phyloP scores from a whole-genome alignment of 1,140 invertebrate species.

The Drosophila sp. region DNA sequence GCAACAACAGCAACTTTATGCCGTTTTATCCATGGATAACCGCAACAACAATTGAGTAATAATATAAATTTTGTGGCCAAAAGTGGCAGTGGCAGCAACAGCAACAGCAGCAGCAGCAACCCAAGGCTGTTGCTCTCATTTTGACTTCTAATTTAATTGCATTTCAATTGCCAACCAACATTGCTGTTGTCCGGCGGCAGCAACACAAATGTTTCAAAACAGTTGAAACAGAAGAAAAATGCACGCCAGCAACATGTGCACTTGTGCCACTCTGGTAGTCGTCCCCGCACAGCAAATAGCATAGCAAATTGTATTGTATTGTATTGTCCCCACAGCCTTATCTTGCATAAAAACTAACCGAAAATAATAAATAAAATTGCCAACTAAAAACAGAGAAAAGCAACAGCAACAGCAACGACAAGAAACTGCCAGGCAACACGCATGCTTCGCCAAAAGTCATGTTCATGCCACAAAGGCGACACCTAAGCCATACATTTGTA shows the following conservation, averaged over 20 bases:
- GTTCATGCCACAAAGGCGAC: constrained; percentile 78
- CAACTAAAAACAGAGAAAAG: constrained; percentile 49
- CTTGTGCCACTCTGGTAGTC: constrained; percentile 26
- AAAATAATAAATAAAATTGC: constrained; percentile 32
- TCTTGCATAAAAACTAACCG: constrained; percentile 51
- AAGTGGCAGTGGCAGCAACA: constrained; percentile 44
- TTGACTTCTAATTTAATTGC: constrained; percentile 72
- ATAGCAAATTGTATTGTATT: constrained; percentile 69
- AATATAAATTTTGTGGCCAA: constrained; percentile 75
- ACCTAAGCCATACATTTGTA: constrained; percentile 79
- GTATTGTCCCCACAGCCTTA: constrained; percentile 66
- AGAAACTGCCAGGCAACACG: constrained; percentile 79
- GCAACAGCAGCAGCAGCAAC: constrained; percentile 38
- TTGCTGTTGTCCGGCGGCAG: constrained; percentile 33
- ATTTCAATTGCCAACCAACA: constrained; percentile 53
- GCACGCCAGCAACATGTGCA: constrained; percentile 44
- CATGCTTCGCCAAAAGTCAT: constrained; percentile 81
- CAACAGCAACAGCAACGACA: constrained; percentile 55
- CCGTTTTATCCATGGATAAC: constrained; percentile 64
- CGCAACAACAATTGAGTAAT: constrained; percentile 75
- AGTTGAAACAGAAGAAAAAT: constrained; percentile 16
- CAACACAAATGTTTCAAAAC: constrained; percentile 61
- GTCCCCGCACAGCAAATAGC: constrained; percentile 59
- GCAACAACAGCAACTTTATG: constrained; percentile 37
- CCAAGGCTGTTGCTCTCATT: constrained; percentile 62